Percentiles rank a stretch among this genome's conserved stretches.
These are phyloP conservation scores for Mesocentrotus franciscanus DNA, from an alignment of 53 echinoderm and acorn worm species.

Conservation along the genomic window DNA sequence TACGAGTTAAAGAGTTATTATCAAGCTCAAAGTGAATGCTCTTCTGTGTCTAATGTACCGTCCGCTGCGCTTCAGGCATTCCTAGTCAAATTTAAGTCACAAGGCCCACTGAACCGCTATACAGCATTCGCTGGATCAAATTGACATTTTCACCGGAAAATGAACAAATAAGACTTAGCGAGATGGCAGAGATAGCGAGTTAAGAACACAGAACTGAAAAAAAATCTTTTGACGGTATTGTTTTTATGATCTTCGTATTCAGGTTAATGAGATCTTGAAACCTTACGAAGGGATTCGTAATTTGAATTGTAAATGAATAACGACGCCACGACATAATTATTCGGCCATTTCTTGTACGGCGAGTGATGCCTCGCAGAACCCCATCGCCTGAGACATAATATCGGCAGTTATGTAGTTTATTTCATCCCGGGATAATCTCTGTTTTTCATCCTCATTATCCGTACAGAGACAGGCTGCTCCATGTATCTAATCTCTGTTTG, in stretches of 20 bases:
- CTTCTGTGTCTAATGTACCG: constrained; percentile 1
- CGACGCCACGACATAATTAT: too few relatives aligned
- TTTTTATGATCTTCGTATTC: background rate
- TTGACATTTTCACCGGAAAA: background rate
- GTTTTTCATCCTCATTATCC: too few relatives aligned
- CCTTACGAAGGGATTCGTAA: background rate
- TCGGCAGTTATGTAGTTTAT: too few relatives aligned
- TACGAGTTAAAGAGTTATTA: background rate
- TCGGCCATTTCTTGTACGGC: too few relatives aligned
- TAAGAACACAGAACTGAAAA: background rate
- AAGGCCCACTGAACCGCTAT: background rate
- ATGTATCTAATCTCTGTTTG: too few relatives aligned
- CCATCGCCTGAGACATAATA: too few relatives aligned
- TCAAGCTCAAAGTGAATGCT: background rate
- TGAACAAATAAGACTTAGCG: background rate
- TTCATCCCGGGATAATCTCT: too few relatives aligned
- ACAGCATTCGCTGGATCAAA: background rate
- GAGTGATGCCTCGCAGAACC: too few relatives aligned
- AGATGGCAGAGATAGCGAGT: background rate
- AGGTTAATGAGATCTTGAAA: background rate
- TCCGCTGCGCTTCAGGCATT: background rate
- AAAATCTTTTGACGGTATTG: background rate
- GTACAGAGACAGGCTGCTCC: too few relatives aligned
- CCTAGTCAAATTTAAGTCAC: background rate
- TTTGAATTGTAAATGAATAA: too few relatives aligned